Evolutionary conservation across 2,797 vertebrate species (phyloP).

Genomic region (Triplophysa yarkandensis): DNA sequence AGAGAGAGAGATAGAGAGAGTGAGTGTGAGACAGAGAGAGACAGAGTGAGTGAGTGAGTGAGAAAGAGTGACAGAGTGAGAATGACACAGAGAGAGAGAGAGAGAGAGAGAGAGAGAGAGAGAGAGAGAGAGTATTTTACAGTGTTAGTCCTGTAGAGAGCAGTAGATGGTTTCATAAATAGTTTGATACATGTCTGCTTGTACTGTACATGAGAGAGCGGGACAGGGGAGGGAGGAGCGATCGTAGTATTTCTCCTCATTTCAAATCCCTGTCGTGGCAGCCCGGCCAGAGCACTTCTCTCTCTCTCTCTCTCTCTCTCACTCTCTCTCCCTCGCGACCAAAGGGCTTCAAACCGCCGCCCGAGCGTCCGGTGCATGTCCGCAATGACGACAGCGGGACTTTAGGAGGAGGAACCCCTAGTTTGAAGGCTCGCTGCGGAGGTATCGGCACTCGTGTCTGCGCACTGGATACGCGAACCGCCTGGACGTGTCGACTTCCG

Average conservation of each 20-base stretch:
- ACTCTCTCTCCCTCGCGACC: conserved; percentile 47
- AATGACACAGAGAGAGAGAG: not conserved
- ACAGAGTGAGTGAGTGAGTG: not conserved
- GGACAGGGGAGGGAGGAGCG: conserved; percentile 75
- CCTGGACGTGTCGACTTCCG: conserved; percentile 63
- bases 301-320: too few species aligned
- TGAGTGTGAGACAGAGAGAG: conserved; percentile 31
- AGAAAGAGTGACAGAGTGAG: conserved; percentile 39
- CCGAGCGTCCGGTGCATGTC: conserved; percentile 37
- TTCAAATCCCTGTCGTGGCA: conserved; percentile 70
- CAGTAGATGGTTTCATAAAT: conserved; percentile 73
- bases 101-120: conserved; percentile 13
- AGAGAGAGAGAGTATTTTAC: conserved; percentile 61
- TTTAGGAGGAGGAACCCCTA: conserved; percentile 34
- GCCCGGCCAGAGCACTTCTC: conserved; percentile 62
- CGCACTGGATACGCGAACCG: conserved; percentile 63
- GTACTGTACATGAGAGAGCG: conserved; percentile 69
- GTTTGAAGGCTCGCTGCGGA: conserved; percentile 59
- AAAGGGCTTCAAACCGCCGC: conserved; percentile 47
- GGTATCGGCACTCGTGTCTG: conserved; percentile 49
- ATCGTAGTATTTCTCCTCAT: conserved; percentile 70
- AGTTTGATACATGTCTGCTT: conserved; percentile 49
- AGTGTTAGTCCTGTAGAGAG: conserved; percentile 78
- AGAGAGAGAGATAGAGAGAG: conserved; percentile 25
- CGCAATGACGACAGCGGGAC: conserved; percentile 37